A percentile compares a stretch with the other conserved stretches of the same genome.
These are phyloP conservation scores for Archilochus colubris DNA, from an alignment of 2,113 vertebrate species.

Conservation along the genomic window DNA sequence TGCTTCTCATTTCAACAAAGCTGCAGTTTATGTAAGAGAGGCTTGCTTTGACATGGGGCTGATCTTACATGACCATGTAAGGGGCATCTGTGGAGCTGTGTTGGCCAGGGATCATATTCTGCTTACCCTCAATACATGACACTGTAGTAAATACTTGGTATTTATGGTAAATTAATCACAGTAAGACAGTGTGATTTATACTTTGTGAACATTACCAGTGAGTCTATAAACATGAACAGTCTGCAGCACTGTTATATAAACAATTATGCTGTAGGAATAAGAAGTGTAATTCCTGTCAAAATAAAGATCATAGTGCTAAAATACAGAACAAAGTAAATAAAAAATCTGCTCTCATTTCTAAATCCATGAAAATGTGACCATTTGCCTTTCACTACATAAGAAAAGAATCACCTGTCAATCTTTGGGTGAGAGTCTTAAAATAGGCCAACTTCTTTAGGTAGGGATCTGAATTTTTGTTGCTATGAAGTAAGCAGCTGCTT, in stretches of 20 bases:
- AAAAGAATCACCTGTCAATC: neutral
- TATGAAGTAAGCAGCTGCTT: neutral
- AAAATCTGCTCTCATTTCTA: neutral
- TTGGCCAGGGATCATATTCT: neutral
- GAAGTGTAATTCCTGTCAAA: neutral
- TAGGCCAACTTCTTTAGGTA: neutral
- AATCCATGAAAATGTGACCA: neutral
- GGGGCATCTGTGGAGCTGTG: neutral
- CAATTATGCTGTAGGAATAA: neutral
- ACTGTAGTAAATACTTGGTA: neutral
- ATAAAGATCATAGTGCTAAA: neutral
- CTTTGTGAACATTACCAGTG: neutral
- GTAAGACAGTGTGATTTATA: neutral
- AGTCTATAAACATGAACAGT: neutral
- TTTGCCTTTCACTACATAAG: neutral
- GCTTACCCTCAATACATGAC: neutral
- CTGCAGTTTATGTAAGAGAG: neutral
- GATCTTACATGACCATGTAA: neutral
- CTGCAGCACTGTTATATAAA: neutral
- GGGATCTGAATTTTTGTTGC: neutral
- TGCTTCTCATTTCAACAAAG: neutral
- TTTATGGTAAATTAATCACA: neutral
- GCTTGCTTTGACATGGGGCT: neutral
- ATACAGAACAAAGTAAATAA: neutral
- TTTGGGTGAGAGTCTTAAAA: neutral